Conservation (phyloP, 2,888 invertebrate species). For the Nephrotoma flavescens region DNA sequence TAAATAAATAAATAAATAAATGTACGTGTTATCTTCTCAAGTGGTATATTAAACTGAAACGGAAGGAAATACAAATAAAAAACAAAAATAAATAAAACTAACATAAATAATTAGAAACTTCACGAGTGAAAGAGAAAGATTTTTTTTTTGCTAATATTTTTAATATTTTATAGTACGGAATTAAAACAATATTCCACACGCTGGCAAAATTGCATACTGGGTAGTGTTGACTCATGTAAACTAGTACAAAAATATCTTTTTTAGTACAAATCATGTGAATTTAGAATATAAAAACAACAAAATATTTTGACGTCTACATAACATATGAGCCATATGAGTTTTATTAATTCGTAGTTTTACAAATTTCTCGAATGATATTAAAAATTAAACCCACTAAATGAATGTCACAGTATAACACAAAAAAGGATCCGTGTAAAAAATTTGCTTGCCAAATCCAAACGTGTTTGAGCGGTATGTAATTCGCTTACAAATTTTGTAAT, state of each 20-base stretch:
- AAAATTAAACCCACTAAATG: background rate
- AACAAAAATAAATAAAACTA: no score
- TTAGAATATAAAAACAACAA: background rate
- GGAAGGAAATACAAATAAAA: no score
- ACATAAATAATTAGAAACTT: no score
- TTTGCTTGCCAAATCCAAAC: slow-evolving; percentile 66
- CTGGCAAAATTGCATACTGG: no score
- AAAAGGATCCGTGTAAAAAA: slow-evolving; percentile 61
- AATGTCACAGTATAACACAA: slow-evolving; percentile 4
- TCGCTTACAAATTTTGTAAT: slow-evolving; percentile 12
- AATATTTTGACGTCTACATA: background rate
- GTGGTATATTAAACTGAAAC: no score
- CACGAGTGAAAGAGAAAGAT: no score
- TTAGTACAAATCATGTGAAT: background rate
- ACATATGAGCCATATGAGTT: background rate
- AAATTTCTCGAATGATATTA: background rate
- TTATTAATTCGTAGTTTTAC: background rate
- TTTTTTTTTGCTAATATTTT: no score
- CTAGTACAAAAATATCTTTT: background rate
- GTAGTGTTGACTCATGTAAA: no score
- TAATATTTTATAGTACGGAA: no score
- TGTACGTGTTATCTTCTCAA: no score
- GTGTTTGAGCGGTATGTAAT: slow-evolving; percentile 55
- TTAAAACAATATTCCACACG: no score
- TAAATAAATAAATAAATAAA: no score